Conservation (phyloP, 2,113 vertebrate species). For the Bos indicus region DNA sequence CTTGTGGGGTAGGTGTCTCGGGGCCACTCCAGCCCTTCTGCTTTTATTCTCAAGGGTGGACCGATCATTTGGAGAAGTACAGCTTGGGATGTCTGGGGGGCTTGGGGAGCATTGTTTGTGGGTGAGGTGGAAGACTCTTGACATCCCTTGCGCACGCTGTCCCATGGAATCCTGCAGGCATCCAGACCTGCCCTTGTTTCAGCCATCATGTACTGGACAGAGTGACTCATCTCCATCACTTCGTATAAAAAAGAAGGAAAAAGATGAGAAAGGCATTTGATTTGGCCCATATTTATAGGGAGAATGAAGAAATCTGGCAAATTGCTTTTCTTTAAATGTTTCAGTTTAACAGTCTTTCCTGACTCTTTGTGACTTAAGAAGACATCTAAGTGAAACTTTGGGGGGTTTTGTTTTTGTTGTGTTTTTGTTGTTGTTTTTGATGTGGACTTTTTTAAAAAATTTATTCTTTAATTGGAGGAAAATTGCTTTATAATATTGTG, state of each 20-base stretch:
- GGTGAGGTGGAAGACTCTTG: neutral
- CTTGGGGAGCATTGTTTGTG: neutral
- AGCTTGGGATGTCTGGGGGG: neutral
- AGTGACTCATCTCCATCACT: neutral
- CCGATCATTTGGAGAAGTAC: neutral
- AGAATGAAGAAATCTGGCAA: neutral
- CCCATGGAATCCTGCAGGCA: neutral
- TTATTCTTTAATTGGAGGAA: neutral
- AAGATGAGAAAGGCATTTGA: neutral
- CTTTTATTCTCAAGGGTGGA: neutral
- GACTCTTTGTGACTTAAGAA: neutral
- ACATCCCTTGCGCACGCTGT: neutral
- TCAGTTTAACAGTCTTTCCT: neutral
- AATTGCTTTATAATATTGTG: neutral
- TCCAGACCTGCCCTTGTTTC: neutral
- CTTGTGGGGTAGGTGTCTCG: slow-evolving; percentile 90
- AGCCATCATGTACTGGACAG: neutral
- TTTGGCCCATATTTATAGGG: neutral
- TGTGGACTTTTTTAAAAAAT: neutral
- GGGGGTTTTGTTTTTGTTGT: neutral
- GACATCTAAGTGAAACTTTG: neutral
- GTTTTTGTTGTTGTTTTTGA: neutral
- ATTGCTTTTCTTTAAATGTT: neutral
- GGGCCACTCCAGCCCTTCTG: neutral
- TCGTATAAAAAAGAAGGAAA: neutral